Conservation (phyloP, 1,140 invertebrate genomes). For the Plectrocnemia conspersa region DNA sequence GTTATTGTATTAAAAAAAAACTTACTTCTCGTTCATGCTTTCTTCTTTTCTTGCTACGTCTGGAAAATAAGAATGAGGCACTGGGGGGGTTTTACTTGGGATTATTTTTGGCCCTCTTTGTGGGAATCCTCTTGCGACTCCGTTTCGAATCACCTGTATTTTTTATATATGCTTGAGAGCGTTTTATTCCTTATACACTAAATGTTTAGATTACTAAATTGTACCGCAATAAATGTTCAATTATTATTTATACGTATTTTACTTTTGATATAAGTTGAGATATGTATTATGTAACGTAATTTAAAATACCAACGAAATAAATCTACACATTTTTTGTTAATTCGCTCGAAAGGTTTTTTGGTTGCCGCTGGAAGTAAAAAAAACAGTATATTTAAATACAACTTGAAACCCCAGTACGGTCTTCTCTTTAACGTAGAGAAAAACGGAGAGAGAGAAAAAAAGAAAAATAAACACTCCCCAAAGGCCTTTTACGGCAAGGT, state of each 20-base stretch:
- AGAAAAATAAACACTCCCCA: slow-evolving; percentile 32
- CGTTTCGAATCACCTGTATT: no score
- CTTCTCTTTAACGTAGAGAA: background rate
- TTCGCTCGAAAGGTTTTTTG: no score
- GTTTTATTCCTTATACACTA: no score
- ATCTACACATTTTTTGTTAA: background rate
- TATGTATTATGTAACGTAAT: no score
- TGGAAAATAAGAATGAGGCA: slow-evolving; percentile 29
- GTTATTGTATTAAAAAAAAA: slow-evolving; percentile 30
- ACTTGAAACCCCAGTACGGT: slow-evolving; percentile 5
- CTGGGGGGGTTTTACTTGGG: slow-evolving; percentile 20
- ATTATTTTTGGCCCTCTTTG: slow-evolving; percentile 27
- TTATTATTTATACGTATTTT: no score
- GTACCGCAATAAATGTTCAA: no score
- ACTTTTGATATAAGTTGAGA: no score
- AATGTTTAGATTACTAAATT: no score
- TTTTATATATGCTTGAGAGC: no score
- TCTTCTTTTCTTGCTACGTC: slow-evolving; percentile 12
- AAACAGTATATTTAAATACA: background rate
- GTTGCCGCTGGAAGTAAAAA: slow-evolving; percentile 9
- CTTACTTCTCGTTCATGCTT: slow-evolving; percentile 16
- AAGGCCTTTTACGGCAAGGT: slow-evolving; percentile 25
- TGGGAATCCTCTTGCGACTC: slow-evolving; percentile 17
- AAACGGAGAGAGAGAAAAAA: slow-evolving; percentile 16
- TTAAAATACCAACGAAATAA: no score